These are phyloP conservation scores for Drosophila suboccidentalis DNA, from an alignment of 2,888 invertebrate genomes.

Conservation along the genomic window DNA sequence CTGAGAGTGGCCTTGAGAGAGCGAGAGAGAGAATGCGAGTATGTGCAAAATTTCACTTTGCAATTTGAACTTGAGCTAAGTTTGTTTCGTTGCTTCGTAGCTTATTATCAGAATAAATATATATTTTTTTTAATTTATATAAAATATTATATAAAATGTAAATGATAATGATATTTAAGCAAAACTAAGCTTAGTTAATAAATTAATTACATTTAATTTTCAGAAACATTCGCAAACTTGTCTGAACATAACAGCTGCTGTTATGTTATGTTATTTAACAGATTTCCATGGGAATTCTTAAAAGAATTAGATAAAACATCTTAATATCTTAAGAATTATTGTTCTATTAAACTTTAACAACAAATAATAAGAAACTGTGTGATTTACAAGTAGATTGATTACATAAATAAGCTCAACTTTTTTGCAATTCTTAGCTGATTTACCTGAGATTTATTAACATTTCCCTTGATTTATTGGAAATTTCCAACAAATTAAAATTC, in stretches of 20 bases:
- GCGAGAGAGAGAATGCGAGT: neutral
- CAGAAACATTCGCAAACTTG: neutral
- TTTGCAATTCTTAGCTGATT: neutral
- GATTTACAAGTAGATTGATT: neutral
- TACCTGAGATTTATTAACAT: neutral
- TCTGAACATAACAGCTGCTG: neutral
- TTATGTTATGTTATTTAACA: too few species aligned
- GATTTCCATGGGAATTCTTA: too few species aligned
- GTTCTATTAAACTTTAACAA: neutral
- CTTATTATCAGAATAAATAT: neutral
- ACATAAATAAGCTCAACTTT: neutral
- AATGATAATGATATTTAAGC: too few species aligned
- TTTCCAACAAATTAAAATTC: neutral
- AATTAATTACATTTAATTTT: neutral
- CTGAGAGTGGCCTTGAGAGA: neutral
- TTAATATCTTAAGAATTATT: neutral
- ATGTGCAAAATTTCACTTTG: neutral
- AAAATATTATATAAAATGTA: neutral
- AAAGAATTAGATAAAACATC: too few species aligned
- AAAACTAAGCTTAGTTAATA: too few species aligned
- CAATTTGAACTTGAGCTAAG: constrained; percentile 25
- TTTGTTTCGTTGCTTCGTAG: neutral
- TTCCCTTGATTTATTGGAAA: neutral
- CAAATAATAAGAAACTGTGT: neutral
- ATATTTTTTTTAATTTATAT: neutral